A percentile compares a stretch with the other conserved stretches of the same genome.
Conservation (phyloP, 1,140 invertebrate species). For the Catajapyx aquilonaris region DNA sequence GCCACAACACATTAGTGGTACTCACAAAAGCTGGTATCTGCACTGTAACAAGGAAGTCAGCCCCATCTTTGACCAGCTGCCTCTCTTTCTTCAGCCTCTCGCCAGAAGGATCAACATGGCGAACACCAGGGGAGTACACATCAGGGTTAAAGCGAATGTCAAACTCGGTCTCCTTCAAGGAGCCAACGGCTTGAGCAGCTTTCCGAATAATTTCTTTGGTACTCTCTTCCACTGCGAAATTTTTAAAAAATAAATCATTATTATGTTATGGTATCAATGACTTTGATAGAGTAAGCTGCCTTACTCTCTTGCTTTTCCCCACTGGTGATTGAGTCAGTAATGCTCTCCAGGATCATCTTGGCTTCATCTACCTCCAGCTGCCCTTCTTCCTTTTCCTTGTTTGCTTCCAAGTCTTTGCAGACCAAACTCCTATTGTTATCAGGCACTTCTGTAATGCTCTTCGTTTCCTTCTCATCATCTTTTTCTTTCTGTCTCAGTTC, state of each 20-base stretch:
- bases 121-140: conserved; percentile 84
- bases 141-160: conserved; percentile 97
- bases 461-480: conserved; percentile 18
- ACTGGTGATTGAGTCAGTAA: conserved; percentile 54
- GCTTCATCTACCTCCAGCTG: conserved; percentile 57
- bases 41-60: conserved; percentile 75
- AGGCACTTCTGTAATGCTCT: conserved; percentile 6
- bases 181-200: conserved; percentile 74
- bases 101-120: conserved; percentile 47
- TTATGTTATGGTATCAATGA: too few relatives aligned
- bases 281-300: background rate
- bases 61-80: conserved; percentile 79
- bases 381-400: conserved; percentile 11
- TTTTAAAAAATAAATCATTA: conserved; percentile 10
- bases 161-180: conserved; percentile 82
- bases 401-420: conserved; percentile 20
- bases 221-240: conserved; percentile 48
- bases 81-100: conserved; percentile 54
- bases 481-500: conserved; percentile 18
- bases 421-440: too few relatives aligned
- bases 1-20: too few relatives aligned
- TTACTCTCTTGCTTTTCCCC: conserved; percentile 59
- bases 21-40: conserved; percentile 88
- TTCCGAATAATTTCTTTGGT: conserved; percentile 74
- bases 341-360: conserved; percentile 78